Evolutionary conservation across 2,888 invertebrate genomes (phyloP), one percentile per base, ranked within the genome.

Genomic region (Epinotia bilunana): DNA sequence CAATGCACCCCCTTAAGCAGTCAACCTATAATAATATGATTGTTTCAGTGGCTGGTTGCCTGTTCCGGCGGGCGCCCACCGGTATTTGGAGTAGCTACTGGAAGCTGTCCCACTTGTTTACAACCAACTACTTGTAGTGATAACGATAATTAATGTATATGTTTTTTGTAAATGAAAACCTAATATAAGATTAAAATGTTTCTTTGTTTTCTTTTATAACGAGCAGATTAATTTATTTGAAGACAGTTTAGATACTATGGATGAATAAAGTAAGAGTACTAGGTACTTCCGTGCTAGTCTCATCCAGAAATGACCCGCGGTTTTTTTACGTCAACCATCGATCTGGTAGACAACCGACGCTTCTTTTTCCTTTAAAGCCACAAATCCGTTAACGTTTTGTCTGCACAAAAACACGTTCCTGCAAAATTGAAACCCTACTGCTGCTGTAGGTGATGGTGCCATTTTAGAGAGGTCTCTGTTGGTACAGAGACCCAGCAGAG

Each of bases 31-130:
- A 61, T 43, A 53, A 5, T 49, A 57, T 20, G 2, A 12, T 74
- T 67, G 77, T 86, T 86, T 57, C 85, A 93, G 93, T 93, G 93
- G 93, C 79, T 93, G 71, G 86, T 92, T 60, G 87, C 90, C 0
- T 87, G 87, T 79, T 84, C 87, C 2, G 91, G 91, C 20, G 91
- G 86, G 63, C 86, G 90, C 0, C 86, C 86, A 5, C 90, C 91
- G n/a, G 85, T 88, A 0, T 92, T 92, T 77, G 91, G 92, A 62
- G 90, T 92, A 0, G 90, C 89, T 2, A 88, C 86, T 62, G 93
- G 93, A 1, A 85, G 80, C 57, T 93, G 93, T 72, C 93, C 93
- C 2, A 85, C 87, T 1, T 93, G 93, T 79, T 79, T 90, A 18
- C 87, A 90, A 73, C 85, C 87, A 28, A 89, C 92, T 61, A 74